A percentile compares a stretch with the other conserved stretches of the same genome.
phyloP scores from a whole-genome alignment of 1,140 invertebrate genomes.

The Aphelinus certus region DNA sequence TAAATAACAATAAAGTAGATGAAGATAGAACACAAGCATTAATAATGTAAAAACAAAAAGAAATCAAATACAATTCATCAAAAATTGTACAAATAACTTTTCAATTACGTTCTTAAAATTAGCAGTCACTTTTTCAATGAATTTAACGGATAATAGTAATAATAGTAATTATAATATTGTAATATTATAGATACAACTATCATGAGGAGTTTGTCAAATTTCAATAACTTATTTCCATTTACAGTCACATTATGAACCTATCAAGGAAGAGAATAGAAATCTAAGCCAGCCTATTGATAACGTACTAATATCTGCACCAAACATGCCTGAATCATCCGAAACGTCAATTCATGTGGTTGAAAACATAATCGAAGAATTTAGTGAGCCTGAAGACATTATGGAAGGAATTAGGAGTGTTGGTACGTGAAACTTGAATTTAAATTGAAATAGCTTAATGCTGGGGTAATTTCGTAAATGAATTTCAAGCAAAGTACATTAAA shows the following conservation, averaged over 20 bases:
- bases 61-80: no score
- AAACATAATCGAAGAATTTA: slow-evolving; percentile 72
- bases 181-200: no score
- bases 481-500: neutral
- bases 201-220: neutral
- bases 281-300: slow-evolving; percentile 56
- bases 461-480: neutral
- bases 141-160: no score
- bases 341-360: slow-evolving; percentile 44
- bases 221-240: slow-evolving; percentile 39
- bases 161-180: no score
- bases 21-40: no score
- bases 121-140: neutral
- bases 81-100: no score
- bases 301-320: slow-evolving; percentile 51
- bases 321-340: slow-evolving; percentile 41
- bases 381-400: slow-evolving; percentile 84
- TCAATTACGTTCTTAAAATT: no score
- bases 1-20: no score
- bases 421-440: slow-evolving; percentile 42
- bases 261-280: slow-evolving; percentile 62
- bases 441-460: no score
- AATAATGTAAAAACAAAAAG: no score
- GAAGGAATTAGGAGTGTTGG: slow-evolving; percentile 80
- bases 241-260: slow-evolving; percentile 78